Percentiles rank a stretch among this genome's conserved stretches.
phyloP scores from a whole-genome alignment of 2,113 vertebrate species.

The Microcebus jonahi region DNA sequence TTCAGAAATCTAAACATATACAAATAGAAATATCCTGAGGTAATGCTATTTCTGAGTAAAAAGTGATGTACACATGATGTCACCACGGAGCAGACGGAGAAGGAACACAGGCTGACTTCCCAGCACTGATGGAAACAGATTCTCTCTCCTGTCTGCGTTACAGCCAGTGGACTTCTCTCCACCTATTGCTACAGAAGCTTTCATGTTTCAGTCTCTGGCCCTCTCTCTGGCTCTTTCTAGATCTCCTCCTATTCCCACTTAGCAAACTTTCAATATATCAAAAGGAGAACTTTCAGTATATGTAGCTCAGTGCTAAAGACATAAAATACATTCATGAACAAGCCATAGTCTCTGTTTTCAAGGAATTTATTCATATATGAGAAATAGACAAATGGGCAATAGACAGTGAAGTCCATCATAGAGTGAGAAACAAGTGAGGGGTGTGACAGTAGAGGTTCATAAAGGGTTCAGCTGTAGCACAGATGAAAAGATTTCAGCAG shows the following conservation, averaged over 20 bases:
- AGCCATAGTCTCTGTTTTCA: not conserved
- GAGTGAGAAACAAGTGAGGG: not conserved
- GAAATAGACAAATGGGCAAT: not conserved
- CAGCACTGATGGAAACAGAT: not conserved
- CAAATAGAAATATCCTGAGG: not conserved
- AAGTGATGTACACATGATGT: not conserved
- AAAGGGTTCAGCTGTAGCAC: not conserved
- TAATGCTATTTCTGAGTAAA: not conserved
- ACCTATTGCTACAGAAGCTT: not conserved
- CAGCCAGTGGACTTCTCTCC: not conserved
- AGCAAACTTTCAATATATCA: not conserved
- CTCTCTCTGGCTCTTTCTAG: not conserved
- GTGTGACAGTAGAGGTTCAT: not conserved
- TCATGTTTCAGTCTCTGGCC: not conserved
- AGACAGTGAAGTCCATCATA: not conserved
- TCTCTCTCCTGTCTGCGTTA: not conserved
- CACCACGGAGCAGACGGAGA: not conserved
- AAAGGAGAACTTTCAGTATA: not conserved
- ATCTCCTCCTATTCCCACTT: not conserved
- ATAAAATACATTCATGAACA: not conserved
- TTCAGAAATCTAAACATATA: not conserved
- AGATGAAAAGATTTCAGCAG: not conserved
- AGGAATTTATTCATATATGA: not conserved
- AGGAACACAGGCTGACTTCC: no score
- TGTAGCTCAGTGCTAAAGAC: not conserved